These are phyloP conservation scores for Drosophila parthenogenetica DNA, from an alignment of 2,888 invertebrate genomes.

Conservation along the genomic window DNA sequence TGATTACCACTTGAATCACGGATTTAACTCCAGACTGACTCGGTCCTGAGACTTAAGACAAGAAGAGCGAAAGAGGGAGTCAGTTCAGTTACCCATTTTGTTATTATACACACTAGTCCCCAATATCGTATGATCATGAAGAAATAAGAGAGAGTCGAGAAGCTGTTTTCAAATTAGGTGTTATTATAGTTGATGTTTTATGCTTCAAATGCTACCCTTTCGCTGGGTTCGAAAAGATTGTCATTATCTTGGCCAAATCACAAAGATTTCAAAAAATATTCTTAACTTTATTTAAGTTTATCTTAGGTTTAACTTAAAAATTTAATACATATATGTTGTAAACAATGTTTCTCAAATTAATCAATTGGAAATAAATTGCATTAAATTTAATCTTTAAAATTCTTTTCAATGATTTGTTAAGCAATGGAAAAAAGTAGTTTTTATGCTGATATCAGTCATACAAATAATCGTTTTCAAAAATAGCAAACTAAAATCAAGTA, in stretches of 20 bases:
- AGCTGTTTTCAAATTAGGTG: slow-evolving; percentile 41
- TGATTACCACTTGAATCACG: slow-evolving; percentile 5
- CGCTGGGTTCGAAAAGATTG: not conserved
- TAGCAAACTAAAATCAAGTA: not conserved
- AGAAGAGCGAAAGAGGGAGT: not conserved
- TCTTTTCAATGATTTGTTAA: too few relatives aligned
- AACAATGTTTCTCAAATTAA: too few relatives aligned
- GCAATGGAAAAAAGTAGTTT: too few relatives aligned
- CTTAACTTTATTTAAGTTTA: too few relatives aligned
- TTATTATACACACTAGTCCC: slow-evolving; percentile 28
- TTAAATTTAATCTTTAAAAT: too few relatives aligned
- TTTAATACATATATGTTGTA: too few relatives aligned
- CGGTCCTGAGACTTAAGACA: slow-evolving; percentile 1
- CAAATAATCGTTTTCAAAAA: too few relatives aligned
- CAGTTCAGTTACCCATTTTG: slow-evolving; percentile 10
- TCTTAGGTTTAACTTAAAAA: too few relatives aligned
- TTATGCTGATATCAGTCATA: too few relatives aligned
- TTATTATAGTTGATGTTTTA: slow-evolving; percentile 33
- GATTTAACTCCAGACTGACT: slow-evolving; percentile 3
- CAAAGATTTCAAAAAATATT: too few relatives aligned
- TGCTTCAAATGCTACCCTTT: slow-evolving; percentile 3
- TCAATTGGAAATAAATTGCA: too few relatives aligned
- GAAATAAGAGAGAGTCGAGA: slow-evolving; percentile 3
- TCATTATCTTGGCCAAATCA: not conserved
- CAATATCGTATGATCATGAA: slow-evolving; percentile 26